Percentiles rank a stretch among this genome's conserved stretches.
Evolutionary conservation across 1,140 invertebrate genomes (phyloP).

Genomic region (Zaprionus gabonicus): DNA sequence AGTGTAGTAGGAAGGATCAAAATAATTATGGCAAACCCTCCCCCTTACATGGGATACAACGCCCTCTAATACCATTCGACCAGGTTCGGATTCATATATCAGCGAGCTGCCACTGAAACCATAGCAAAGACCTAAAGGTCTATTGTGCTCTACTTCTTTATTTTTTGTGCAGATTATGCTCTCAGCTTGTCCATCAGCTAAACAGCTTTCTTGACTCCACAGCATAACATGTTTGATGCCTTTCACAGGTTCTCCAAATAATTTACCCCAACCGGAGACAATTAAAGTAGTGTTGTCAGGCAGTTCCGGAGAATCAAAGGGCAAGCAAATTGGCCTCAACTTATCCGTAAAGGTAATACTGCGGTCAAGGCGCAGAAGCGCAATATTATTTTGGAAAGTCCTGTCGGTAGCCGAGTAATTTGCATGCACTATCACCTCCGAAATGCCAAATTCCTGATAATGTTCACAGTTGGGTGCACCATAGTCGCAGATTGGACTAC

Average conservation of each 20-base stretch:
- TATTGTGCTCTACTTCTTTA: neutral
- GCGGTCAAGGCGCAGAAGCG: neutral
- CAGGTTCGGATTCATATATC: neutral
- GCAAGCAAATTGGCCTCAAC: neutral
- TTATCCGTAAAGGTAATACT: neutral
- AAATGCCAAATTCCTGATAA: neutral
- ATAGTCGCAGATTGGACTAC: neutral
- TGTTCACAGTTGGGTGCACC: neutral
- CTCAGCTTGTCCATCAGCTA: neutral
- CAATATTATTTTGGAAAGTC: too few relatives aligned
- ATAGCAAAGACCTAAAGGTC: neutral
- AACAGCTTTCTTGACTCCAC: neutral
- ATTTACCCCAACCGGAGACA: neutral
- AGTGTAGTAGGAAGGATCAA: neutral
- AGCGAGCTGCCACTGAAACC: neutral
- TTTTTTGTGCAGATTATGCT: neutral
- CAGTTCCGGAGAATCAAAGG: neutral
- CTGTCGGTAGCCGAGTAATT: too few relatives aligned
- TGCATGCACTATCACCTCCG: neutral
- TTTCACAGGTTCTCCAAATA: neutral
- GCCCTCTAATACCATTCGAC: neutral
- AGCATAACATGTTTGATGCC: neutral
- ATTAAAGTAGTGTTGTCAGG: neutral
- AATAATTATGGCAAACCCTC: fast-evolving
- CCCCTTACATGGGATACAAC: neutral